A percentile compares a stretch with the other conserved stretches of the same genome.
Conservation (phyloP, 2,113 vertebrate genomes). For the Etia nguti region DNA sequence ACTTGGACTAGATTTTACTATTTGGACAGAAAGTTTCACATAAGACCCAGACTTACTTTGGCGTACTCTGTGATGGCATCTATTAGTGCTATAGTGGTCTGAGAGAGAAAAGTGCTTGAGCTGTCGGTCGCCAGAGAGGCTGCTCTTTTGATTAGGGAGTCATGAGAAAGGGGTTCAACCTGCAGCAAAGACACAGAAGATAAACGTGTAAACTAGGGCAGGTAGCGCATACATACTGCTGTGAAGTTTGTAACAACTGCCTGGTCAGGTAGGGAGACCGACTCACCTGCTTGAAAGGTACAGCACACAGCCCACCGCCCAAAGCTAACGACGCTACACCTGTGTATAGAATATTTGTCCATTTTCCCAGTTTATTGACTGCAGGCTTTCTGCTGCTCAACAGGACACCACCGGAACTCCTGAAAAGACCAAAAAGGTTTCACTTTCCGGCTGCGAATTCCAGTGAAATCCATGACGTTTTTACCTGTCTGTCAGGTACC, state of each 20-base stretch:
- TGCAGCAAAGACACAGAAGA: slow-evolving; percentile 4
- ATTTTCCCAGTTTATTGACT: not conserved
- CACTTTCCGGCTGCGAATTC: not conserved
- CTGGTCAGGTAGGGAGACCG: not conserved
- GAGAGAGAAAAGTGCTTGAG: slow-evolving; percentile 73
- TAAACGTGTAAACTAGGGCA: not conserved
- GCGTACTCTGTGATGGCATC: slow-evolving; percentile 70
- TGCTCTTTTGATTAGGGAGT: slow-evolving; percentile 71
- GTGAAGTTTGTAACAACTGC: not conserved
- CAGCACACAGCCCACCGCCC: slow-evolving; percentile 56
- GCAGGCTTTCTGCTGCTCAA: slow-evolving; percentile 13
- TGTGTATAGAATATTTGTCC: slow-evolving; percentile 5
- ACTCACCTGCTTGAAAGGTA: slow-evolving; percentile 70
- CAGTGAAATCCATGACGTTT: not conserved
- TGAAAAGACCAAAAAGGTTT: not conserved
- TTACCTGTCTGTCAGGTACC: not conserved
- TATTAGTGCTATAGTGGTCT: slow-evolving; percentile 71
- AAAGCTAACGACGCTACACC: slow-evolving; percentile 36
- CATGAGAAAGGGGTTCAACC: slow-evolving; percentile 70
- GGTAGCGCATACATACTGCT: not conserved
- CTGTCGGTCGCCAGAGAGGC: slow-evolving; percentile 74
- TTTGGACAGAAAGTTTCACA: not conserved
- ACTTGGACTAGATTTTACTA: not conserved
- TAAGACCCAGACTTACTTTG: slow-evolving; percentile 48
- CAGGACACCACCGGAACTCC: slow-evolving; percentile 38